These are phyloP conservation scores for Camponotus fellah DNA, from an alignment of 2,888 invertebrate genomes.

Conservation along the genomic window DNA sequence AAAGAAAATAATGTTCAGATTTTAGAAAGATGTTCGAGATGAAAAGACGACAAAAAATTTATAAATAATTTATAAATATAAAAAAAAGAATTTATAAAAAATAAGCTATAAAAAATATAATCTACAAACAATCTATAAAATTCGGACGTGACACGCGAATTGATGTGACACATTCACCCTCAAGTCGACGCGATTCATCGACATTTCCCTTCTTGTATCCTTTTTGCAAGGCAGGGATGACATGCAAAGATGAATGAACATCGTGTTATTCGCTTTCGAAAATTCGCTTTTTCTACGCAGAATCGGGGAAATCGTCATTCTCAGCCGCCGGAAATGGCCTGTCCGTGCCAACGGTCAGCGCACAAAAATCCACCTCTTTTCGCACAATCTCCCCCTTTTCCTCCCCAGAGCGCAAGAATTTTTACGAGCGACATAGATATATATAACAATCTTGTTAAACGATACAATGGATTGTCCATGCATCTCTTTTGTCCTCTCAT, in stretches of 20 bases:
- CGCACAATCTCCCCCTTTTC: conserved; percentile 12
- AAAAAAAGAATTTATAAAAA: too few relatives aligned
- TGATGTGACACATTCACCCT: background rate
- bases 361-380: conserved; percentile 33
- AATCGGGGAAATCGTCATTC: conserved; percentile 49
- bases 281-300: conserved; percentile 57
- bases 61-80: too few relatives aligned
- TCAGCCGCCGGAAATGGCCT: conserved; percentile 64
- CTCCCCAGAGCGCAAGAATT: background rate
- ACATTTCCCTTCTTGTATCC: background rate
- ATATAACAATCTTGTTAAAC: background rate
- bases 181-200: conserved; percentile 28
- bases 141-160: background rate
- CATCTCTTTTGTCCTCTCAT: conserved; percentile 1
- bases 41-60: background rate
- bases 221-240: background rate
- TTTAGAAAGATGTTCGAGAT: background rate
- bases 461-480: background rate
- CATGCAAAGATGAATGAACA: conserved; percentile 49
- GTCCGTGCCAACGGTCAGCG: conserved; percentile 59
- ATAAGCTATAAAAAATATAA: too few relatives aligned
- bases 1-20: background rate
- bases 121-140: background rate
- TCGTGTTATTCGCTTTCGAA: conserved; percentile 29
- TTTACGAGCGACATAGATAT: conserved; percentile 27